Conservation (phyloP, 2,797 vertebrate genomes). For the Podarcis lilfordi region DNA sequence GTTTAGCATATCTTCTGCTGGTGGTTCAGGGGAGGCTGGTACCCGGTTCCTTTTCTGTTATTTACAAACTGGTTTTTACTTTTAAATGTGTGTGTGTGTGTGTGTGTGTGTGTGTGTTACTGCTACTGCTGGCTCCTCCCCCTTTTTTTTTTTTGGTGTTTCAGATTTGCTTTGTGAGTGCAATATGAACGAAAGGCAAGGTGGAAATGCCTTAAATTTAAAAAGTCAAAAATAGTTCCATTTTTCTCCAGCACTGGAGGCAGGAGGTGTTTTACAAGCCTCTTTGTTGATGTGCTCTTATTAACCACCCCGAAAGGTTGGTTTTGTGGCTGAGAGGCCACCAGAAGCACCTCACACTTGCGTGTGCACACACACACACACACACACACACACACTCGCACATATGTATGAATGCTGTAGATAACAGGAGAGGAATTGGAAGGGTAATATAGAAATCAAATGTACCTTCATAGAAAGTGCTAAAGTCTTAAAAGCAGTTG, state of each 20-base stretch:
- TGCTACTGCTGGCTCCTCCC: too few relatives aligned
- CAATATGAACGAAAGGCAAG: too few relatives aligned
- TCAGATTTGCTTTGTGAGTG: too few relatives aligned
- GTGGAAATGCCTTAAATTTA: too few relatives aligned
- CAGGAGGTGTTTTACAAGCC: not conserved
- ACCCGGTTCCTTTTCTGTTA: not conserved
- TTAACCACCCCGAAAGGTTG: not conserved
- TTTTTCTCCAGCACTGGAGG: not conserved
- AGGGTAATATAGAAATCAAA: not conserved
- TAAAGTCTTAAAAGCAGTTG: not conserved
- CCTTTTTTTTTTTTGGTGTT: too few relatives aligned
- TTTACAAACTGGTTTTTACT: not conserved
- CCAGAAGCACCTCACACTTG: not conserved
- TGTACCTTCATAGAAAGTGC: not conserved
- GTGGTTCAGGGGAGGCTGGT: not conserved
- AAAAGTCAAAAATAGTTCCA: not conserved
- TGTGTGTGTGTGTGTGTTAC: too few relatives aligned
- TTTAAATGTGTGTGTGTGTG: too few relatives aligned
- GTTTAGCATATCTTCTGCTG: not conserved
- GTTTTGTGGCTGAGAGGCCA: not conserved
- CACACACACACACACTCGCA: too few relatives aligned
- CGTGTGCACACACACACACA: fast-evolving
- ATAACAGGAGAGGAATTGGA: not conserved
- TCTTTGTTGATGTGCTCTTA: not conserved
- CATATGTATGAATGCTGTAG: not conserved